A percentile compares a stretch with the other conserved stretches of the same genome.
phyloP scores from a whole-genome alignment of 2,888 invertebrate species.

The Flexamia atlantica region DNA sequence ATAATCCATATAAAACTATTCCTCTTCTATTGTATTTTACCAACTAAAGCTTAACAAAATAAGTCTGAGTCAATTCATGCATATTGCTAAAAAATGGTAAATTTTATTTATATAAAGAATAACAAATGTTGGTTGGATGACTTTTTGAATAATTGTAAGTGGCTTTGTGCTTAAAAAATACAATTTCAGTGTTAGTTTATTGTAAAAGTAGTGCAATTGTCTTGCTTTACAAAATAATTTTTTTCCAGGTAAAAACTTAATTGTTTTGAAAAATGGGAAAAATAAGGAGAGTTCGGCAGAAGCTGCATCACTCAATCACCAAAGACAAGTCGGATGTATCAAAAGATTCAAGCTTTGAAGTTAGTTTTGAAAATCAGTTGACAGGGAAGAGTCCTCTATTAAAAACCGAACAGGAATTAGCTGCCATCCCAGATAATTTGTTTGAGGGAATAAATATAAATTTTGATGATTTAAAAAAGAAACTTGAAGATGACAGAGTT shows the following conservation, averaged over 20 bases:
- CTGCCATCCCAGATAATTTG: constrained; percentile 50
- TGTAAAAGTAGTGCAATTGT: no score
- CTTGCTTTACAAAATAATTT: no score
- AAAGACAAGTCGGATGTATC: constrained; percentile 5
- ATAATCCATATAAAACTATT: no score
- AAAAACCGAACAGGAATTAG: constrained; percentile 41
- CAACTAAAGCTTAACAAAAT: no score
- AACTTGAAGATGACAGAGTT: constrained; percentile 59
- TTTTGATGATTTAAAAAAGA: constrained; percentile 51
- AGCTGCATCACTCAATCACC: constrained; percentile 30
- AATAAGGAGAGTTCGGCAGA: constrained; percentile 45
- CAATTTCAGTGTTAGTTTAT: no score
- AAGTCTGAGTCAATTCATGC: no score
- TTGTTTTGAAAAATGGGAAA: constrained; percentile 54
- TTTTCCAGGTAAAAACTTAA: background rate
- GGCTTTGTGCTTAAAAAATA: no score
- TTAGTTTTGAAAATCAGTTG: constrained; percentile 11
- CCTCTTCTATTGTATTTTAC: no score
- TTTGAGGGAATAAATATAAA: constrained; percentile 57
- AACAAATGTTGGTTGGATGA: no score
- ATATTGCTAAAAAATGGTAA: no score
- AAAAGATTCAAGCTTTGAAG: constrained; percentile 6
- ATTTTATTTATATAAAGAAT: no score
- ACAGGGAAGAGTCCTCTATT: constrained; percentile 49
- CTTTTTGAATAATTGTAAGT: no score